Evolutionary conservation across 2,888 invertebrate species (phyloP), one percentile per base, ranked within the genome.

Genomic region (Andrena fulva): DNA sequence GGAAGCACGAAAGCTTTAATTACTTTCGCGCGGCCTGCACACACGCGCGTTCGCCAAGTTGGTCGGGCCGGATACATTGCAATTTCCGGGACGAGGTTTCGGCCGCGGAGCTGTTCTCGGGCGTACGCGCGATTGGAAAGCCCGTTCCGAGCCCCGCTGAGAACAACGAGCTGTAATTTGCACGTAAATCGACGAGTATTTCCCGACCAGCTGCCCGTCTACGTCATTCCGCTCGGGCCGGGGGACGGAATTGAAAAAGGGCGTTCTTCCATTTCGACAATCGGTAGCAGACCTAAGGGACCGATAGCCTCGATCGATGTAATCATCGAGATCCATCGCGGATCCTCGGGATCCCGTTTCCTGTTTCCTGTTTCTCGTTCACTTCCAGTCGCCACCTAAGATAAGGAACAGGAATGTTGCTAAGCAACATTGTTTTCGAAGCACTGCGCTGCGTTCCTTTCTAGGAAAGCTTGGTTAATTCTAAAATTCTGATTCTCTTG

Each of bases 151-250:
- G 33, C 48, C 35, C 27, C 33, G 62, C 50, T 27, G 35, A 64
- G 54, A 59, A 68, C 74, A 74, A 70, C 76, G 60, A 35, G 67
- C 71, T 67, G 85, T 85, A 85, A 85, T 85, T 85, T 85, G 82
- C 85, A 85, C 85, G 85, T 80, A 85, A 85, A 85, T 85, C 85
- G 85, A 75, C 70, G 85, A 67, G 80, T 83, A 85, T 83, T 83
- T 80, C 70, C 68, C 64, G 27, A 74, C 66, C 60, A 68, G 66
- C 66, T 52, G 50, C 56, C 48, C 33, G 48, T 48, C 52, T 10
- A 27, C 73, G 70, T 69, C 59, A 24, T 68, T 76, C 52, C 54
- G 1, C 20, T 4, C 7, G 31, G 29, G 27, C 50, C 16, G 16
- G 29, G 20, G 6, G 6, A 3, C 6, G 64, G 48, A 72, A 84